Evolutionary conservation across 2,888 invertebrate genomes (phyloP), one percentile per base, ranked within the genome.

Genomic region (Bellardia bayeri): DNA sequence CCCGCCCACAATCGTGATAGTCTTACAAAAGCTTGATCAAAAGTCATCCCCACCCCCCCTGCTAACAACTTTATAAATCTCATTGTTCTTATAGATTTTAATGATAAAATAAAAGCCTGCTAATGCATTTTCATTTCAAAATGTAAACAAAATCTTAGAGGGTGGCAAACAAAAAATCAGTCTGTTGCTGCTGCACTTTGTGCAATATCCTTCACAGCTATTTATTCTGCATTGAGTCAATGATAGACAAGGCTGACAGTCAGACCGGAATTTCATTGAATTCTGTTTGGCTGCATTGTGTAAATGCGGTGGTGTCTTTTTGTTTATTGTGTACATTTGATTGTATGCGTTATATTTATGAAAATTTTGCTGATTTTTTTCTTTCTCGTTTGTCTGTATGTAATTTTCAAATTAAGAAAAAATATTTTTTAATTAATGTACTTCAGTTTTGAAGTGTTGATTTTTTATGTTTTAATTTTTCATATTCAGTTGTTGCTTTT

Each of bases 361-460:
- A 54, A 66, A 37, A 16, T 64, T 33, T 64, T 69, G n/a, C 7
- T 64, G 58, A 68, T 63, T 45, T 42, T 42, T 40, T 49, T 23
- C 7, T 61, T 2, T 42, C 16, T 66, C 2, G 58, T 33, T 58
- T 45, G 61, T 49, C 2, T 45, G 37, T 37, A 30, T 45, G 37
- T 37, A 30, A 64, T 61, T 79, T 79, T 37, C 40, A 85, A 68
- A 85, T 71, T 74, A 85, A 87, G 78, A 78, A 87, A 82, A 79
- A 82, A 85, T 85, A 87, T 85, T 85, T 87, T 87, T 87, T 87
- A 87, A 87, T 87, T 87, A 87, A 87, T 87, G 78, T 68, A 87
- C 87, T 87, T 87, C 87, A 87, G 49, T 74, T 82, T 82, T 85
- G 85, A 87, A 87, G 82, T 87, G 87, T 56, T 63, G 68, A 82